Percentiles rank a stretch among this genome's conserved stretches.
Evolutionary conservation across 2,888 invertebrate genomes (phyloP).

Genomic region (Nineta flava): DNA sequence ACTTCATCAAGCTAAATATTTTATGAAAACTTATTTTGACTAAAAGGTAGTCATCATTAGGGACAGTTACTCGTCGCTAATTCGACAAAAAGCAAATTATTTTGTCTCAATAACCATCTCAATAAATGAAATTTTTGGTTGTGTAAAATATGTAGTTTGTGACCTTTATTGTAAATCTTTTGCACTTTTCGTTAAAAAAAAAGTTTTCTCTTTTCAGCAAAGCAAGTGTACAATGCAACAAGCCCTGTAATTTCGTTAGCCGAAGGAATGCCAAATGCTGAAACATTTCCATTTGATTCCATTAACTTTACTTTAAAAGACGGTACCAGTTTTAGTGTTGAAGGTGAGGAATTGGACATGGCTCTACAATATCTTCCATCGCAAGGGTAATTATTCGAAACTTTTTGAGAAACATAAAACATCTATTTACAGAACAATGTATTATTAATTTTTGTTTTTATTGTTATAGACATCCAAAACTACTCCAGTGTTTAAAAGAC

Average conservation of each 20-base stretch:
- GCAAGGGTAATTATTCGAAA: neutral
- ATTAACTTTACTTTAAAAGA: neutral
- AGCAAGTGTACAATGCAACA: neutral
- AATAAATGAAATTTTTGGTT: too few species aligned
- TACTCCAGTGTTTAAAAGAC: conserved; percentile 40
- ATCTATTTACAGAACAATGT: neutral
- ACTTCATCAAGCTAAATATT: too few species aligned
- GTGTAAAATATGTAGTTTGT: too few species aligned
- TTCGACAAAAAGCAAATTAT: too few species aligned
- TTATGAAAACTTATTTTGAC: too few species aligned
- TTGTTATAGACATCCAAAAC: conserved; percentile 33
- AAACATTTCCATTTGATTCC: neutral
- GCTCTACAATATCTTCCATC: conserved; percentile 1
- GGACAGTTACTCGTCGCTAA: too few species aligned
- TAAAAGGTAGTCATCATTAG: too few species aligned
- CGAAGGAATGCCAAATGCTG: neutral
- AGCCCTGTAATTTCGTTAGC: neutral
- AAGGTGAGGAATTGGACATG: conserved; percentile 1
- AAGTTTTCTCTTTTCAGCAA: neutral
- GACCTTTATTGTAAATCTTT: too few species aligned
- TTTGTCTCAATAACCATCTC: too few species aligned
- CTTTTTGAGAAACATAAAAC: neutral
- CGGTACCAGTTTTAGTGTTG: neutral
- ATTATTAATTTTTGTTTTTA: conserved; percentile 2
- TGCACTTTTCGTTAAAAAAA: too few species aligned